Evolutionary conservation across 2,113 vertebrate species (phyloP).

Genomic region (Ochotona princeps): DNA sequence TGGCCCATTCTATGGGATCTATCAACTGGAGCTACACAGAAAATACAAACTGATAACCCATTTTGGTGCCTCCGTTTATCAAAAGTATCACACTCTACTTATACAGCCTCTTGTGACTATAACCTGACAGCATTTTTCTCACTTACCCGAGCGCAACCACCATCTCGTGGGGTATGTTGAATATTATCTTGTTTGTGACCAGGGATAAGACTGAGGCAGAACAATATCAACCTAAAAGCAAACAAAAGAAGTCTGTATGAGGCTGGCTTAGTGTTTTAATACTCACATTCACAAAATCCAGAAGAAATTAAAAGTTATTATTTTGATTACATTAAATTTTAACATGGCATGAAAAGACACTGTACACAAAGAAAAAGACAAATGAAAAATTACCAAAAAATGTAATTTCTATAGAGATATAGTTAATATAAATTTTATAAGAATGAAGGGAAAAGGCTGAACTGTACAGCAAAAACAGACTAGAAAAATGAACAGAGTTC

Average conservation of each 20-base stretch:
- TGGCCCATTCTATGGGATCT: conserved; percentile 6
- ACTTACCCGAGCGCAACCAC: neutral
- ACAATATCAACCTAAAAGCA: neutral
- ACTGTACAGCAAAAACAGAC: neutral
- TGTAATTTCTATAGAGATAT: too few relatives aligned
- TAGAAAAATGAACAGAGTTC: neutral
- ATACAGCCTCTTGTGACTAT: neutral
- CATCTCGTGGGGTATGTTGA: neutral
- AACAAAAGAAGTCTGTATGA: conserved; percentile 39
- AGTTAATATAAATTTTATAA: neutral
- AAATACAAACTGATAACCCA: conserved; percentile 52
- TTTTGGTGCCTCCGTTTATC: conserved; percentile 23
- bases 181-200: conserved; percentile 3
- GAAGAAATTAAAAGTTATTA: neutral
- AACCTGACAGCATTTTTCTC: neutral
- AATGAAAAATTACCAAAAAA: too few relatives aligned
- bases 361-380: too few relatives aligned
- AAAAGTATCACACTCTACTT: neutral
- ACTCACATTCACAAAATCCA: neutral
- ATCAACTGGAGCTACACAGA: conserved; percentile 3
- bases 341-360: too few relatives aligned
- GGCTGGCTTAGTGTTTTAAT: neutral
- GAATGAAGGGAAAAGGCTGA: neutral
- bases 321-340: too few relatives aligned
- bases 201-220: conserved; percentile 29